These are phyloP conservation scores for Megalops cyprinoides DNA, from an alignment of 2,797 vertebrate genomes.

Conservation along the genomic window DNA sequence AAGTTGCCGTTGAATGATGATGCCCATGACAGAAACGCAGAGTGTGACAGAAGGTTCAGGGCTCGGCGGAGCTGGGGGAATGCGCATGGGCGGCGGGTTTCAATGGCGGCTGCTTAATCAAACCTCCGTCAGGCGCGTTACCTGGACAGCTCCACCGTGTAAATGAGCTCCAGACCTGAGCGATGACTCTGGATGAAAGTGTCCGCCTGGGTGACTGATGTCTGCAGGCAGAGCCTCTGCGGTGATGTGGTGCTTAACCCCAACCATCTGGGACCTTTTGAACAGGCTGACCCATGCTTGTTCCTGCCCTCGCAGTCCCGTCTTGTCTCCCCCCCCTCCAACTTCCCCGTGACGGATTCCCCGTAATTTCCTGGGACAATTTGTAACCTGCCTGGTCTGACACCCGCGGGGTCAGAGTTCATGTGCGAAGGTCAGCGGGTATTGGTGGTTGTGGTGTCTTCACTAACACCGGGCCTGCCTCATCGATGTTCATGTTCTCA, in stretches of 20 bases:
- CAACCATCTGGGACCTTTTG: background rate
- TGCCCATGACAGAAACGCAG: no score
- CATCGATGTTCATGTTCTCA: background rate
- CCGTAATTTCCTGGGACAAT: conserved; percentile 26
- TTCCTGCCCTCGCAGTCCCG: background rate
- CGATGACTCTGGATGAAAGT: background rate
- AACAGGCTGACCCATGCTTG: background rate
- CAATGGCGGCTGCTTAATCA: background rate
- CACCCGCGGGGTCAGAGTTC: background rate
- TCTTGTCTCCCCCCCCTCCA: background rate
- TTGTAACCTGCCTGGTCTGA: conserved; percentile 5
- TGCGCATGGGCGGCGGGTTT: no score
- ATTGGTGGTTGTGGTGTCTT: background rate
- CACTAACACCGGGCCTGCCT: conserved; percentile 9
- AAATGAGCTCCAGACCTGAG: conserved; percentile 16
- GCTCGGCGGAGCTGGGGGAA: no score
- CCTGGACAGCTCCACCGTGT: background rate
- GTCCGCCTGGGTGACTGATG: conserved; percentile 16
- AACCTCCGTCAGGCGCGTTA: background rate
- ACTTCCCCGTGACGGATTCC: conserved; percentile 18
- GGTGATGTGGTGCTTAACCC: background rate
- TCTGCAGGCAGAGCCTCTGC: background rate
- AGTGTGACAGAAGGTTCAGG: no score
- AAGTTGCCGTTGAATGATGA: no score
- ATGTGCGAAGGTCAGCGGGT: background rate